Evolutionary conservation across 2,888 invertebrate species (phyloP).

Genomic region (Protodeltote pygarga): DNA sequence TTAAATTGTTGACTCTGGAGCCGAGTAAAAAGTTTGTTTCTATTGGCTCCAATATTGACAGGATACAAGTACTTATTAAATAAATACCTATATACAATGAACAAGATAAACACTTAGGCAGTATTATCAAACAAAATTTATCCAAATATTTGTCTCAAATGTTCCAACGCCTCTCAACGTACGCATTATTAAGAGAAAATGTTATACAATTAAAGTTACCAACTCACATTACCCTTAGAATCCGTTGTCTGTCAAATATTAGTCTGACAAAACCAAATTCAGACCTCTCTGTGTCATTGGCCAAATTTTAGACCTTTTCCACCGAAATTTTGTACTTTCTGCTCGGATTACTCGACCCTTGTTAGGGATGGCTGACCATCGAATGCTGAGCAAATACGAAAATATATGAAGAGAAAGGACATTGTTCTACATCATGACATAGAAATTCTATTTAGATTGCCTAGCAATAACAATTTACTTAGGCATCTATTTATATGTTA

Average conservation of each 20-base stretch:
- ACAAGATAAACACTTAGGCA: no score
- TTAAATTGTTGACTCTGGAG: no score
- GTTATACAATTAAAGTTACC: conserved; percentile 23
- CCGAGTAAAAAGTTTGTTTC: no score
- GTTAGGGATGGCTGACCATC: conserved; percentile 18
- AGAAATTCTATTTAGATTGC: no score
- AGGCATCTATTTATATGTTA: no score
- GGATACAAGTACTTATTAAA: no score
- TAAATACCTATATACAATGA: no score
- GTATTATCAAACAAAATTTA: no score
- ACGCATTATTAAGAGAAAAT: conserved; percentile 3
- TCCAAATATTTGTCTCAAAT: background rate
- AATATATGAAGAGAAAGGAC: no score
- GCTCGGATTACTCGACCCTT: conserved; percentile 34
- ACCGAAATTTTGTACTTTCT: conserved; percentile 22
- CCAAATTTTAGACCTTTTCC: conserved; percentile 32
- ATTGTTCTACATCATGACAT: no score
- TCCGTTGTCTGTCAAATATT: conserved; percentile 27
- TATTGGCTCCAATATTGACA: no score
- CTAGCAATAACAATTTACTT: no score
- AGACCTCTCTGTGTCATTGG: conserved; percentile 17
- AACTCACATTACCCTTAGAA: conserved; percentile 9
- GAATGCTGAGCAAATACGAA: conserved; percentile 8
- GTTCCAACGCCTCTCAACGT: background rate
- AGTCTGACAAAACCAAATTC: conserved; percentile 21